Conservation (phyloP, 2,888 invertebrate genomes). For the Archips xylosteana region DNA sequence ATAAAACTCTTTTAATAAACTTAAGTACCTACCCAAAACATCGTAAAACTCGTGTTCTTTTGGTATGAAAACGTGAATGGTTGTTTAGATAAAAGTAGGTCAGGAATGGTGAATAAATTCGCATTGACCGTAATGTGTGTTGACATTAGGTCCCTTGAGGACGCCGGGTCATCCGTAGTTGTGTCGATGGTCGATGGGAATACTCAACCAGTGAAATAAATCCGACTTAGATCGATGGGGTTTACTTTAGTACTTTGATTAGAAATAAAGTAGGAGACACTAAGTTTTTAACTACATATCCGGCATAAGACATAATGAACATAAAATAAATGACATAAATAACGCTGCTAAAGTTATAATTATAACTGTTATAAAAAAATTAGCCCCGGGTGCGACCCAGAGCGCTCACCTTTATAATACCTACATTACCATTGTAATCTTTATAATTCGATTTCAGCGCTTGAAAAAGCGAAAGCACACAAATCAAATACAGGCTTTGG, state of each 20-base stretch:
- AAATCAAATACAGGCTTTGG: too few relatives aligned
- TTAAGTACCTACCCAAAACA: slow-evolving; percentile 27
- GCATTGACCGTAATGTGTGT: slow-evolving; percentile 67
- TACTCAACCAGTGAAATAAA: slow-evolving; percentile 43
- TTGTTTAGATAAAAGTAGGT: slow-evolving; percentile 60
- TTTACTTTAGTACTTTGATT: not conserved
- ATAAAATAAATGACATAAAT: too few relatives aligned
- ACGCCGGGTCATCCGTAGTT: slow-evolving; percentile 45
- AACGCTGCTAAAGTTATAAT: too few relatives aligned
- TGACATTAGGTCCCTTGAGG: slow-evolving; percentile 56
- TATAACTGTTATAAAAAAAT: too few relatives aligned
- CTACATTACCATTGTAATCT: too few relatives aligned
- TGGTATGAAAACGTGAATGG: slow-evolving; percentile 60
- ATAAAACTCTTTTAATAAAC: slow-evolving; percentile 27
- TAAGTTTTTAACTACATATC: too few relatives aligned
- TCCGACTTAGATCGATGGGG: slow-evolving; percentile 27
- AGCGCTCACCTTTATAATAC: too few relatives aligned
- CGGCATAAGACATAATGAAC: too few relatives aligned
- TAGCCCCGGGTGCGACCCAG: too few relatives aligned
- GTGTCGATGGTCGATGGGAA: slow-evolving; percentile 50
- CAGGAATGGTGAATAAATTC: slow-evolving; percentile 70
- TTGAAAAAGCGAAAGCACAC: too few relatives aligned
- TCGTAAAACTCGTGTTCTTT: slow-evolving; percentile 13
- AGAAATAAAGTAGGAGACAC: not conserved
- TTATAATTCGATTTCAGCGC: too few relatives aligned